These are phyloP conservation scores for Amphipyra tragopoginis DNA, from an alignment of 2,888 invertebrate genomes.

Conservation along the genomic window DNA sequence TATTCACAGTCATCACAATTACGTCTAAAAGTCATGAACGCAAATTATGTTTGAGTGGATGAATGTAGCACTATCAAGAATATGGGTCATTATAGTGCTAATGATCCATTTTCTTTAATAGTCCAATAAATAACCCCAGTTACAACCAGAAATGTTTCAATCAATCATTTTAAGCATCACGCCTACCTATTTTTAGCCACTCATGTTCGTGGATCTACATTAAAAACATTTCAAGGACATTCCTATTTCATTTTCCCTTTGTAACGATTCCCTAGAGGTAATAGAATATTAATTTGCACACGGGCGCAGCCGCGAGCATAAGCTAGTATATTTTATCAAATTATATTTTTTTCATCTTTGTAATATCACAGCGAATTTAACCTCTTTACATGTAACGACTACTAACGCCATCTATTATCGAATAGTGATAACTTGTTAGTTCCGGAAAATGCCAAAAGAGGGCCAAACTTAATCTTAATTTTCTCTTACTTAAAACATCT, in stretches of 20 bases:
- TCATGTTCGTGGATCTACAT: conserved; percentile 12
- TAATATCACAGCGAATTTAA: conserved; percentile 1
- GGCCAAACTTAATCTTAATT: not conserved
- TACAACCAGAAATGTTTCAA: not conserved
- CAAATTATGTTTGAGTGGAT: too few relatives aligned
- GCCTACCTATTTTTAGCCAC: conserved; percentile 19
- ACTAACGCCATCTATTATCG: conserved; percentile 49
- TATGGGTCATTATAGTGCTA: too few relatives aligned
- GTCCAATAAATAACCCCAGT: too few relatives aligned
- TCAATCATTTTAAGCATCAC: conserved; percentile 15
- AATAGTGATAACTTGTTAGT: conserved; percentile 50
- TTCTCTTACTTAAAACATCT: not conserved
- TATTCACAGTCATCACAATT: too few relatives aligned
- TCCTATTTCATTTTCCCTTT: conserved; percentile 18
- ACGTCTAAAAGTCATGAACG: too few relatives aligned
- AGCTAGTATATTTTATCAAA: conserved; percentile 13
- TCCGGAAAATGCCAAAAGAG: conserved; percentile 24
- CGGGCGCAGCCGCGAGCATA: conserved; percentile 15
- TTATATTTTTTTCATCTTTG: conserved; percentile 6
- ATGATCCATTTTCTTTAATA: too few relatives aligned
- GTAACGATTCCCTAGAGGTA: conserved; percentile 10
- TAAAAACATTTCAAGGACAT: conserved; percentile 31
- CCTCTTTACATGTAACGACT: conserved; percentile 1
- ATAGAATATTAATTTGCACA: conserved; percentile 16
- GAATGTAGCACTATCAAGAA: too few relatives aligned